Evolutionary conservation across 2,797 vertebrate genomes (phyloP), one percentile per base, ranked within the genome.

Genomic region (Aselliscus stoliczkanus): DNA sequence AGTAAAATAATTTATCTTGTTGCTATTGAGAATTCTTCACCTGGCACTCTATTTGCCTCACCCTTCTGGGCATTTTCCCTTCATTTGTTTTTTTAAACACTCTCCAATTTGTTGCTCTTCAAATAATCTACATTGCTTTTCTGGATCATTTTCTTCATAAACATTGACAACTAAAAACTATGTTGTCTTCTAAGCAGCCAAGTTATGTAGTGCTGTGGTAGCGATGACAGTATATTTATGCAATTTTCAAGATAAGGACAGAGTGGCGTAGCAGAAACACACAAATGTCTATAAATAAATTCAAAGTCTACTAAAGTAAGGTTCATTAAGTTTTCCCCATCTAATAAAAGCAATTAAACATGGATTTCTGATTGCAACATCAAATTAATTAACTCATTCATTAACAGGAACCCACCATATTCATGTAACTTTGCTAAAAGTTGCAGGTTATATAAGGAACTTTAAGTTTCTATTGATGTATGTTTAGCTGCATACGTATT

Each of bases 241-340:
- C 50, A 52, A 37, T 83, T 87, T 92, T 94, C 13, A 54, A 72
- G 34, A 54, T 69, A 92, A 62, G 20, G 15, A 5, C 50, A 92
- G 29, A 87, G 27, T 75, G 27, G 10, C 23, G 39, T 83, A 70
- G 39, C 47, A 90, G 64, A 72, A 60, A 77, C 1, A 20, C 4
- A 73, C 20, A 58, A n/a, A 94, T 80, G 42, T 82, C 79, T 47
- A 25, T 65, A 90, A 95, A 79, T 69, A 56, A 80, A 96, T 29
- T 42, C 9, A 83, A 69, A 86, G 21, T 2, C 20, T 67, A n/a
- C 21, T 75, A 12, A 72, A 72, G 27, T 92, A 89, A 96, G 58
- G 21, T 23, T 94, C 91, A 73, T 76, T 67, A 77, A 15, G 2
- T 56, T 73, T 82, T 81, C 37, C 10, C 42, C 4, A 93, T 21